Evolutionary conservation across 2,888 invertebrate genomes (phyloP).

Genomic region (Trypoxylon attenuatum): DNA sequence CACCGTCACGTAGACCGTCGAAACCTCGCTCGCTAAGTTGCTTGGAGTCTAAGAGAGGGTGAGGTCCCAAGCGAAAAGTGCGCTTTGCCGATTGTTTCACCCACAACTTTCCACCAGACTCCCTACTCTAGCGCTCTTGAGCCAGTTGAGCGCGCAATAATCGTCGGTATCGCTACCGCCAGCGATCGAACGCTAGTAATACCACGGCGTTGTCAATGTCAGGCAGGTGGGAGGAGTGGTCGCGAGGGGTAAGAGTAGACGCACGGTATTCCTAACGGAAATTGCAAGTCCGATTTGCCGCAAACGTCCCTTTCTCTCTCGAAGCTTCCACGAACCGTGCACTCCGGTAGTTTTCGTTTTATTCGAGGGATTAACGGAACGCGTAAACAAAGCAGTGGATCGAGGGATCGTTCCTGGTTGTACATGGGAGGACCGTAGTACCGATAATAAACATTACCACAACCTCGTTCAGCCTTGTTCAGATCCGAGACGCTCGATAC

Average conservation of each 20-base stretch:
- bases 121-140: neutral
- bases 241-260: too few relatives aligned
- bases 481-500: neutral
- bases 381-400: neutral
- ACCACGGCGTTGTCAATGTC: neutral
- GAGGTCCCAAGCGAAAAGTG: conserved; percentile 30
- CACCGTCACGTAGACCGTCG: conserved; percentile 49
- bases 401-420: too few relatives aligned
- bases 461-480: neutral
- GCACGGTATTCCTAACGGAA: too few relatives aligned
- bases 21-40: conserved; percentile 41
- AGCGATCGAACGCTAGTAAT: neutral
- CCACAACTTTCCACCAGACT: neutral
- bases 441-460: conserved; percentile 32
- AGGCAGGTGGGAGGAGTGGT: too few relatives aligned
- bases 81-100: conserved; percentile 6
- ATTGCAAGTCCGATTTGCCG: too few relatives aligned
- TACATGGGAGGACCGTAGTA: neutral
- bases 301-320: too few relatives aligned
- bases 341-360: neutral
- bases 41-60: conserved; percentile 30
- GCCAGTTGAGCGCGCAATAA: neutral
- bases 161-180: neutral
- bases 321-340: too few relatives aligned
- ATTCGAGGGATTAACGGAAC: conserved; percentile 32